Percentiles rank a stretch among this genome's conserved stretches.
phyloP scores from a whole-genome alignment of 2,113 vertebrate species.

The Alouatta palliata region DNA sequence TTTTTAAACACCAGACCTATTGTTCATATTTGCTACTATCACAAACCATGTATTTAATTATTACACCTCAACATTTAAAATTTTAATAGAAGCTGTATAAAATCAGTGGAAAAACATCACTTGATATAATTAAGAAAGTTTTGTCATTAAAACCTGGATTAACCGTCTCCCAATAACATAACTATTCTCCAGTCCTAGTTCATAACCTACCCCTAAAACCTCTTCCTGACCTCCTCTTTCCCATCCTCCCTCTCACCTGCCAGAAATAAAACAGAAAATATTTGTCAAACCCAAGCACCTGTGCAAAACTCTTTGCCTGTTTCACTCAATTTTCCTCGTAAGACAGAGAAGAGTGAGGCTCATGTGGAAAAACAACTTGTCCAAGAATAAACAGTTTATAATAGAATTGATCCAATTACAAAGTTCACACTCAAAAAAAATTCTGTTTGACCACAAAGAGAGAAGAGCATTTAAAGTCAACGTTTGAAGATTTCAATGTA shows the following conservation, averaged over 20 bases:
- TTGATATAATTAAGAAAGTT: background rate
- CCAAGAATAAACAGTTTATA: background rate
- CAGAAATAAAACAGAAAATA: background rate
- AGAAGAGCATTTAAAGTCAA: background rate
- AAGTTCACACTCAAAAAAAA: background rate
- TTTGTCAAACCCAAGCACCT: background rate
- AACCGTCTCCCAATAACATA: background rate
- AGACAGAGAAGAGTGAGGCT: background rate
- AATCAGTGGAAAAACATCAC: background rate
- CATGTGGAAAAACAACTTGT: background rate
- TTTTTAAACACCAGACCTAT: background rate
- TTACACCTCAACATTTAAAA: background rate
- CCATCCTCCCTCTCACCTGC: background rate
- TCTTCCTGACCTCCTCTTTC: background rate
- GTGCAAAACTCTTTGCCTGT: background rate
- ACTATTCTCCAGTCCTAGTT: background rate
- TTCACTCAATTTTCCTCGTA: conserved; percentile 6
- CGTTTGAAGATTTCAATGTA: background rate
- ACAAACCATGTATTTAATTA: background rate
- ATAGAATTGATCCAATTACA: background rate
- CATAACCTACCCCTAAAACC: background rate
- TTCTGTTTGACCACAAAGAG: background rate
- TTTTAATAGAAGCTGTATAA: background rate
- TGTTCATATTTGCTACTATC: conserved; percentile 9
- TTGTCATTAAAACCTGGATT: background rate